Base-by-base conservation (phyloP, 2,113 vertebrate genomes). In the Podarcis cretensis region DNA sequence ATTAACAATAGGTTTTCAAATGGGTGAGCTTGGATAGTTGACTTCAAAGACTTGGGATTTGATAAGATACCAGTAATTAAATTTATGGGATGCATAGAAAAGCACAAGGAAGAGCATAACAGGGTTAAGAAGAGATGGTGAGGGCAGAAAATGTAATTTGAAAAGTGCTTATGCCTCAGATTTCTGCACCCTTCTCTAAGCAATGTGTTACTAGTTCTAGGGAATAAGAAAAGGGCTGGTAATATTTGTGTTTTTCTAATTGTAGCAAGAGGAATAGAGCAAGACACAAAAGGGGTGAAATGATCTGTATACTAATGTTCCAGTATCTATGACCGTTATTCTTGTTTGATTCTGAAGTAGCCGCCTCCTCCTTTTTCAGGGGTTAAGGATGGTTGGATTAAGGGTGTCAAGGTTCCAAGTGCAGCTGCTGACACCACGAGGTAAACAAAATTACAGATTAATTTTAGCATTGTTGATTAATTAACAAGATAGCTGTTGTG, bases 151-250 rank as follows among this genome's bases (percentile, higher is more conserved):
- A 2, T 54, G 48, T 54, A 54, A 54, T 54, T 12, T 54, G 48
- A 63, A 63, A 63, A 63, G 59, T 63, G 16, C 59, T 63, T 20
- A 18, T 14, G 16, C 59, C 18, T 63, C 59, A 63, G 14, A 63
- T 63, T 54, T 54, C 9, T 54, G 48, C 48, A 54, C 48, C 12
- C 48, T 4, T 54, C n/a, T n/a, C 9, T 80, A 80, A 40, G 32
- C 48, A 59, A 85, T 57, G 16, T 80, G 90, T 89, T 73, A 86
- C 65, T 71, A 57, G 4, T 59, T 25, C 32, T 73, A 74, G 83
- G 30, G 71, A 84, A 68, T 43, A 30, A 35, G 37, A 43, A 83
- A 83, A 54, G 25, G 20, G 23, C 69, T 69, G 66, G 5, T 83
- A n/a, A 54, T 54, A 71, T 48, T 43, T 84, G n/a, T 84, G 23